These are phyloP conservation scores for Dioctria linearis DNA, from an alignment of 2,888 invertebrate species.

Conservation along the genomic window DNA sequence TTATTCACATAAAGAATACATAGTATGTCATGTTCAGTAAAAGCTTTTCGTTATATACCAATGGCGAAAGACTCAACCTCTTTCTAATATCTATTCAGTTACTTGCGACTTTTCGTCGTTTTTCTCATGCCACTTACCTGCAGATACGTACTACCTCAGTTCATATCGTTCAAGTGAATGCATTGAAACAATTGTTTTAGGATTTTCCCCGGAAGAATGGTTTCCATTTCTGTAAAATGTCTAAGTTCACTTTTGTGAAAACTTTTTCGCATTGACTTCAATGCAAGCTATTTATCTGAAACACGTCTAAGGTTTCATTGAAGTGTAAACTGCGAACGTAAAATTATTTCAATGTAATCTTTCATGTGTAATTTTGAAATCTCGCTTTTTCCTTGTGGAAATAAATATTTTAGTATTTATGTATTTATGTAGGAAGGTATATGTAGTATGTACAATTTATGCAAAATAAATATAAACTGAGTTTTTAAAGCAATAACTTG, in stretches of 20 bases:
- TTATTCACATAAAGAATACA: conserved; percentile 54
- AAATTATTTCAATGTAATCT: no score
- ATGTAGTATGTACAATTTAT: no score
- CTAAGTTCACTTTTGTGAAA: neutral
- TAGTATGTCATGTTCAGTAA: conserved; percentile 6
- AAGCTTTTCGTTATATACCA: conserved; percentile 13
- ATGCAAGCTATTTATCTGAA: no score
- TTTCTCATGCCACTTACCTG: neutral
- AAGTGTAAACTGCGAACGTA: no score
- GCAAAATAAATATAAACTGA: no score
- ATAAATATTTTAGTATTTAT: no score
- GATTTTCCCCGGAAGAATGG: conserved; percentile 40
- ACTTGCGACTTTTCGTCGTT: conserved; percentile 14
- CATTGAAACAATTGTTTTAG: conserved; percentile 27
- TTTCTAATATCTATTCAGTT: conserved; percentile 29
- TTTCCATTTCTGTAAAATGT: neutral
- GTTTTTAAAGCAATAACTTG: no score
- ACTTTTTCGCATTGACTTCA: neutral
- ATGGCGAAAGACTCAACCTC: conserved; percentile 11
- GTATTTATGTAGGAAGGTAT: no score
- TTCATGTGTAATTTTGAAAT: no score
- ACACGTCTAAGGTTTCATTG: no score
- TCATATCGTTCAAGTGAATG: conserved; percentile 25
- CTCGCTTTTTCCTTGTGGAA: no score
- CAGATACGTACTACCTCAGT: neutral